Evolutionary conservation across 2,797 vertebrate species (phyloP).

Genomic region (Avahi laniger): DNA sequence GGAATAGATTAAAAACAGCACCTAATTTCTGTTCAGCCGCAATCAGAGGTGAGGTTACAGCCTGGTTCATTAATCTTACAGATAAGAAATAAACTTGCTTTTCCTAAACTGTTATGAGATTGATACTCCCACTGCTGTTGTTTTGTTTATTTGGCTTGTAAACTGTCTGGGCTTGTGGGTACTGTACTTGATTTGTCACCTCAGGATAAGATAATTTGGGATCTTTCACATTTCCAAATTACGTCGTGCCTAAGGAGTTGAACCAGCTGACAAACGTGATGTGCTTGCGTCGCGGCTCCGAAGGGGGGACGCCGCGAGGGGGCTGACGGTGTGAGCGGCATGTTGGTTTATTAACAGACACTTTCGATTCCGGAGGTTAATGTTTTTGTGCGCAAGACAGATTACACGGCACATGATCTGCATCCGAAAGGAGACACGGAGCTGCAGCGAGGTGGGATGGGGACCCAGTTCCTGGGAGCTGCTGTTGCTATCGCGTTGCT

Average conservation of each 20-base stretch:
- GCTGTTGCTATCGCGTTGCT: neutral
- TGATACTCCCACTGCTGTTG: neutral
- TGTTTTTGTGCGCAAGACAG: constrained; percentile 36
- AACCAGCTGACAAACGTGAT: constrained; percentile 55
- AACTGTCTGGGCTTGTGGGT: constrained; percentile 70
- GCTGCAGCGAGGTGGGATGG: neutral
- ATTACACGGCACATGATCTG: neutral
- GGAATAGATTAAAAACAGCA: constrained; percentile 73
- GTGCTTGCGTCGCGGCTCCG: neutral
- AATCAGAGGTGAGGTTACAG: constrained; percentile 67
- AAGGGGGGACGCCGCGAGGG: neutral
- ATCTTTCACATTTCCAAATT: constrained; percentile 73
- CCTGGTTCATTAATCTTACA: constrained; percentile 65
- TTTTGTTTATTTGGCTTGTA: constrained; percentile 59
- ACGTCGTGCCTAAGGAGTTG: constrained; percentile 54
- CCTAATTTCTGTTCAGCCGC: constrained; percentile 67
- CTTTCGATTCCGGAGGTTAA: constrained; percentile 62
- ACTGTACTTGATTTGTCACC: constrained; percentile 56
- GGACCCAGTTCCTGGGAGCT: neutral
- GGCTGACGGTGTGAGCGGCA: neutral
- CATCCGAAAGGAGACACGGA: neutral
- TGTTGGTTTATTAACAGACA: constrained; percentile 58
- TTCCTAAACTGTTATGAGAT: constrained; percentile 47
- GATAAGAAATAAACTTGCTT: constrained; percentile 70
- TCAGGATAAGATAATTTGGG: constrained; percentile 69